phyloP scores from a whole-genome alignment of 2,113 vertebrate genomes.

The Oreotragus oreotragus region DNA sequence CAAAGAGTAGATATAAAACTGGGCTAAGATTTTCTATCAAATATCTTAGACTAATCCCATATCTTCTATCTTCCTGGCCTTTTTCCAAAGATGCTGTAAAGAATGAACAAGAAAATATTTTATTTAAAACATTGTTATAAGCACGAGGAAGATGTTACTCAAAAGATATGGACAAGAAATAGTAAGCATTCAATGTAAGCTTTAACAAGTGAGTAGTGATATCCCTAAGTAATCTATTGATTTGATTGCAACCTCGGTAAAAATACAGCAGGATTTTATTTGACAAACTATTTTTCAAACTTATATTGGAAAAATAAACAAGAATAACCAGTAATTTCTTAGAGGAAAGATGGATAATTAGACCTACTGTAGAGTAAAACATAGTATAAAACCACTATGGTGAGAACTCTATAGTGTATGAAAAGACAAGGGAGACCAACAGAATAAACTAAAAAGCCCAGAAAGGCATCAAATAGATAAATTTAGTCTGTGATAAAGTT shows the following conservation, averaged over 20 bases:
- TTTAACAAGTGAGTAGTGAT: neutral
- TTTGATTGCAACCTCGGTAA: neutral
- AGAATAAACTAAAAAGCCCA: neutral
- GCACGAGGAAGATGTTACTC: neutral
- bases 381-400: neutral
- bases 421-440: neutral
- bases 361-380: neutral
- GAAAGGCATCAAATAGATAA: neutral
- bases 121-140: neutral
- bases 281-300: neutral
- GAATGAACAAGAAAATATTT: conserved; percentile 27
- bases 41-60: neutral
- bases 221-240: neutral
- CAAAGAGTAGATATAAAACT: neutral
- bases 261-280: neutral
- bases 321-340: neutral
- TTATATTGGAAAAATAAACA: neutral
- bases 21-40: neutral
- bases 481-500: neutral
- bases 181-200: neutral
- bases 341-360: neutral
- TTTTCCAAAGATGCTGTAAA: neutral
- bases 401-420: neutral
- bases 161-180: neutral
- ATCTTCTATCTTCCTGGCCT: neutral